Evolutionary conservation across 2,797 vertebrate species (phyloP), one percentile per base, ranked within the genome.

Genomic region (Chelon labrosus): DNA sequence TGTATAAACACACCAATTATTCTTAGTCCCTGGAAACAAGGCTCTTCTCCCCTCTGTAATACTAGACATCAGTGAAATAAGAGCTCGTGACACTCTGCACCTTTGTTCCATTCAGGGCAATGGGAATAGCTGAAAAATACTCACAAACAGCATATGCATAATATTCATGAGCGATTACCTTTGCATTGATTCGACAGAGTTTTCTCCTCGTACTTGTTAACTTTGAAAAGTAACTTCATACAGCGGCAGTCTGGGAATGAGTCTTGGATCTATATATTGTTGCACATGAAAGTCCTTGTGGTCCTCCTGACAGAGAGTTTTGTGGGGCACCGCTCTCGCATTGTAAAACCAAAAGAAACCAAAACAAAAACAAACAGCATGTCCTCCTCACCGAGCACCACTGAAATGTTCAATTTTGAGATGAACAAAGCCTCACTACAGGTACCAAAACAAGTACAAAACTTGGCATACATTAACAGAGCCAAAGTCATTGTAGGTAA

Each of bases 1-100:
- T 90, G 85, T 82, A 85, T 89, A 91, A 92, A 90, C 83, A 89
- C 81, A 70, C 72, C 85, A 89, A 88, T 92, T 91, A 91, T 89
- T 91, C 77, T 72, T 47, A 61, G 71, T 85, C 80, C 79, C 75
- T 66, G 44, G 76, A 89, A 89, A 87, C 77, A 71, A 80, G 70
- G 73, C 74, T 64, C 19, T 60, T 77, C 67, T 77, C 61, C 70
- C 22, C 82, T 82, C 72, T 77, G 51, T 56, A 62, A 77, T 76
- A 56, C 35, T 16, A 73, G 62, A 80, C 63, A 71, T 81, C 56
- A 80, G 61, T 73, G 58, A 61, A 75, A 75, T 69, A 55, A 55
- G 64, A 68, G 77, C 75, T 78, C 54, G 69, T 70, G 68, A 80
- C 57, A 69, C 41, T 59, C 22, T 12, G 49, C 62, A 63, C 75